Conservation (phyloP, 2,797 vertebrate genomes). For the Hypotaenidia okinawae region DNA sequence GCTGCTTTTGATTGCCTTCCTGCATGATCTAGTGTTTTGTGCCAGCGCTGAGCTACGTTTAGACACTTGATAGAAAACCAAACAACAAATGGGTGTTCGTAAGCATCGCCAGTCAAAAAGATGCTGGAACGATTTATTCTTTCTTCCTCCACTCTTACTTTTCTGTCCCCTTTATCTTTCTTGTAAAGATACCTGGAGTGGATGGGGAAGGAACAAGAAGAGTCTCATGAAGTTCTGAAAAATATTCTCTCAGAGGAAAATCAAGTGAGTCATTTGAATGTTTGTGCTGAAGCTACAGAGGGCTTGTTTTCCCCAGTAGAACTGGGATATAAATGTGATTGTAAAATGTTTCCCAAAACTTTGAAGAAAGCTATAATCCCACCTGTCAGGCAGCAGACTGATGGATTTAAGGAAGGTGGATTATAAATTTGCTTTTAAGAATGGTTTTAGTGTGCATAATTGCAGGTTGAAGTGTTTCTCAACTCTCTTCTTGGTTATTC, state of each 20-base stretch:
- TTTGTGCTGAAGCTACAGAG: slow-evolving; percentile 2
- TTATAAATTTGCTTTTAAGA: slow-evolving; percentile 64
- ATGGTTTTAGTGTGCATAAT: slow-evolving; percentile 46
- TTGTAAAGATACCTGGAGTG: not conserved
- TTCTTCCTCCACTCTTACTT: not conserved
- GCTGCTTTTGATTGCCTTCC: not conserved
- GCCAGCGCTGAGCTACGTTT: not conserved
- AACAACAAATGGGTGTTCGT: not conserved
- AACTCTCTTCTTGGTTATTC: slow-evolving; percentile 22
- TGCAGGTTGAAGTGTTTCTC: slow-evolving; percentile 29
- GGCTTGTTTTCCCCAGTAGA: slow-evolving; percentile 70
- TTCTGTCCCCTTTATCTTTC: not conserved
- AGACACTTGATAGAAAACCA: not conserved
- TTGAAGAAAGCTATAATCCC: slow-evolving; percentile 61
- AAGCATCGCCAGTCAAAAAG: not conserved
- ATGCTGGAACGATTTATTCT: not conserved
- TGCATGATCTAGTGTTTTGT: not conserved
- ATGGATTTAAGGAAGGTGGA: slow-evolving; percentile 58
- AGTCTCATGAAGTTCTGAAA: not conserved
- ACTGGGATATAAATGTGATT: slow-evolving; percentile 36
- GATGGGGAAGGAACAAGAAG: not conserved
- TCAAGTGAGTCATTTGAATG: not conserved
- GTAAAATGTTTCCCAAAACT: slow-evolving; percentile 57
- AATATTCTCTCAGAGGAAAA: slow-evolving; percentile 12
- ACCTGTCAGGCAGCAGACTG: slow-evolving; percentile 42